These are phyloP conservation scores for Actinernus sp. DNA, from an alignment of 92 coral and sea anemone species.

Conservation along the genomic window DNA sequence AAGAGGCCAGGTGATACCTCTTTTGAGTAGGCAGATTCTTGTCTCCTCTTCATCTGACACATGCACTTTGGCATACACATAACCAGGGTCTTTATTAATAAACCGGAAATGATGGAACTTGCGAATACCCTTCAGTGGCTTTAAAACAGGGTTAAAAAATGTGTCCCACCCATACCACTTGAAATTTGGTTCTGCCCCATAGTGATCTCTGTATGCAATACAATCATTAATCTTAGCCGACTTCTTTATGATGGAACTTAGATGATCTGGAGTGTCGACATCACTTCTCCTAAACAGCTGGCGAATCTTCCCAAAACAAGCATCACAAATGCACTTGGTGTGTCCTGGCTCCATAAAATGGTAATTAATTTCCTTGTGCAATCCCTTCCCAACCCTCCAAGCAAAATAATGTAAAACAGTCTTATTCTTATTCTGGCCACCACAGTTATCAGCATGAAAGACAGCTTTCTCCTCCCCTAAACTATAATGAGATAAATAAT, in stretches of 20 bases:
- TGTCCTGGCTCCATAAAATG: slow-evolving; percentile 23
- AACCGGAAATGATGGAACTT: slow-evolving; percentile 17
- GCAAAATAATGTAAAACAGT: background rate
- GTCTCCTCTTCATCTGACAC: background rate
- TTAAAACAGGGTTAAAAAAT: background rate
- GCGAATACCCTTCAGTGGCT: slow-evolving; percentile 8
- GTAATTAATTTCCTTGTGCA: slow-evolving; percentile 3
- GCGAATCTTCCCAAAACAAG: slow-evolving; percentile 15
- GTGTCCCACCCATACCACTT: background rate
- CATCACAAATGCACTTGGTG: slow-evolving; percentile 22
- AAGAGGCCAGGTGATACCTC: background rate
- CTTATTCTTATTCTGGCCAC: background rate
- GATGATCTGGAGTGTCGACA: background rate
- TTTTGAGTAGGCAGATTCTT: background rate
- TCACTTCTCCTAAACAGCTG: slow-evolving; percentile 4
- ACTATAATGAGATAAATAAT: background rate
- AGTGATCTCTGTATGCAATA: too few species aligned
- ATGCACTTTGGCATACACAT: slow-evolving; percentile 9
- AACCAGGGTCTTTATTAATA: slow-evolving; percentile 12
- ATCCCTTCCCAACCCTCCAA: background rate
- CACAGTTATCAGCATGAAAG: background rate
- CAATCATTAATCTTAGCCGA: background rate
- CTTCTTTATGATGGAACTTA: background rate
- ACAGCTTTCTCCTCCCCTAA: background rate
- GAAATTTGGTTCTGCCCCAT: background rate